Base-by-base conservation (phyloP, 1,140 invertebrate genomes). In the Drosophila bifasciata region DNA sequence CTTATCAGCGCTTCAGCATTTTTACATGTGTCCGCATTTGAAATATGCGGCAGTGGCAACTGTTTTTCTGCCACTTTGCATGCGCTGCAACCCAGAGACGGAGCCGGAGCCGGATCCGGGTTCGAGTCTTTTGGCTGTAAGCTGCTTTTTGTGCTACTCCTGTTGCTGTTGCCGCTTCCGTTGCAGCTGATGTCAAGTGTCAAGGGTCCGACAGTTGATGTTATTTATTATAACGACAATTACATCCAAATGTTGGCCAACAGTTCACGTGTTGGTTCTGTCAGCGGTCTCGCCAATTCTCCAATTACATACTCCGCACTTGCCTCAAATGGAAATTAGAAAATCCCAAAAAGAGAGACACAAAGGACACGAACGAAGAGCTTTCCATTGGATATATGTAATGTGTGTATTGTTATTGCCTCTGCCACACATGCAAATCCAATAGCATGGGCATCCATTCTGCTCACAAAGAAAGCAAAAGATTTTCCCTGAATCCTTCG, bases 221-320 rank as follows among this genome's bases (percentile, higher is more conserved):
- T 86, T 86, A 86, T 86, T 86, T 86, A 86, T 86, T 86, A 81
- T 86, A 88, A 88, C 77, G 83, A 86, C 81, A 88, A 86, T 88
- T 88, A 81, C 81, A 75, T n/a, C 49, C 46, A 48, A 58, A 64
- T 50, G 39, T 43, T 53, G 53, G 67, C 56, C 78, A 64, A 72
- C 56, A 64, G 58, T 23, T 63, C 41, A 43, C 60, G 78, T 69
- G 25, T 50, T 66, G 63, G 61, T 76, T 49, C 58, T 40, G 23
- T 21, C 40, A 52, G 63, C 15, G n/a, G 43, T 15, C 16, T 44
- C 40, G 25, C 28, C 73, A 76, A 85, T 85, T n/a, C n/a, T n/a
- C n/a, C n/a, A 80, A 85, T 76, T 85, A 76, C 76, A 85, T 86
- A 80, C 74, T 49, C 61, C 55, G 66, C 53, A 61, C 45, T 49